Evolutionary conservation across 2,888 invertebrate genomes (phyloP), one percentile per base, ranked within the genome.

Genomic region (Subacronicta megacephala): DNA sequence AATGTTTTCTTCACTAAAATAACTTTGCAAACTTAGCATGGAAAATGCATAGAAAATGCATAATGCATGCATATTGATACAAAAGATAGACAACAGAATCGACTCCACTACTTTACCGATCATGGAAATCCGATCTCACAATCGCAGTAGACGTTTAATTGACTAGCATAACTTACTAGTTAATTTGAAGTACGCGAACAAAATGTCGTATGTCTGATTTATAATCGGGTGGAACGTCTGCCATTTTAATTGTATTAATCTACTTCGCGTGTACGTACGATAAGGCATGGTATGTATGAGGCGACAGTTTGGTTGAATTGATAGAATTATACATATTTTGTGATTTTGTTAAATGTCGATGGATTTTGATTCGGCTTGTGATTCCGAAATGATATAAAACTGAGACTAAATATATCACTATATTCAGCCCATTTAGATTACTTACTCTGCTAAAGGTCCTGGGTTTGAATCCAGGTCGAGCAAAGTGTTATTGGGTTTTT

Each of bases 131-230:
- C 44, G 73, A 77, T 75, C 77, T 73, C 69, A 77, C 75, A 73
- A 80, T 78, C 66, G 55, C 62, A 42, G 56, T 26, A 53, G 71
- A 74, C 74, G 55, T 80, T 78, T 81, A 85, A 83, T 83, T 81
- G 80, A 79, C 78, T 77, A 77, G 60, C 72, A 87, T 86, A 85
- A 84, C 78, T 85, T 87, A 86, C 82, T 83, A 84, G 73, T 81
- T 83, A 81, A 85, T 83, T 82, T 83, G 73, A 79, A 84, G 78
- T 75, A 73, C 73, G 66, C 64, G 70, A 65, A 73, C 74, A 75
- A 65, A 75, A 77, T 50, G 49, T 56, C 47, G 47, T 41, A 42
- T 41, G 60, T 58, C 58, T 77, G 70, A 81, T 81, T 81, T 80
- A 81, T 83, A 81, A 83, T 79, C 71, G 47, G 29, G 46, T 43